Base-by-base conservation (phyloP, 2,888 invertebrate genomes). In the Sarcophaga variegata region DNA sequence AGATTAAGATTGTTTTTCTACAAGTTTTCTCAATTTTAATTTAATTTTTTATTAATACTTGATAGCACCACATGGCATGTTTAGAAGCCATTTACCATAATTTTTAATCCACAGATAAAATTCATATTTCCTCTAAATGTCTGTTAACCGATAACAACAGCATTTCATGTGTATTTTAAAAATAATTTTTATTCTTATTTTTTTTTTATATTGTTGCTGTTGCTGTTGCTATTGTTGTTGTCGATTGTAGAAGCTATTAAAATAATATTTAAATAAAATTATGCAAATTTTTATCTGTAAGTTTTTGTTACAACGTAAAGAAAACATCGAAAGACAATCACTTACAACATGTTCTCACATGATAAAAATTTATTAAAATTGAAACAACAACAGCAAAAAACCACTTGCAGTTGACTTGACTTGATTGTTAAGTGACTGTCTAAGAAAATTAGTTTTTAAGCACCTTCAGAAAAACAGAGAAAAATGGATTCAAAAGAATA, bases 231-330 rank as follows among this genome's bases (percentile, higher is more conserved):
- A 62, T 69, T 62, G 22, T 70, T 69, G 54, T 45, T 37, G 74
- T 64, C 22, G 49, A 81, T 82, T 69, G 75, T 75, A 79, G 70
- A 37, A 75, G 69, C 85, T 12, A 12, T 78, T 81, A 64, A 78
- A 85, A 85, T 81, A 78, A 64, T 81, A 81, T 77, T 79, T 80
- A 70, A 85, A 78, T 81, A 81, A 70, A 85, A 85, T 85, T 85
- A 85, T 85, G 81, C 81, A 85, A 82, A 85, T 81, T 76, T 75
- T 20, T n/a, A 69, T 22, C 74, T 81, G 60, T 82, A 60, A 75
- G 63, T 37, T 37, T 37, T 37, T 37, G 8, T 37, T 37, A 37
- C 37, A 1, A 37, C 10, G 66, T 59, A 67, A 25, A 49, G 49
- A 22, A 49, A 47, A 63, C 62, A 60, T 17, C 22, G 70, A 82